Percentiles rank a stretch among this genome's conserved stretches.
Evolutionary conservation across 2,797 vertebrate species (phyloP).

Genomic region (Amblyraja radiata): DNA sequence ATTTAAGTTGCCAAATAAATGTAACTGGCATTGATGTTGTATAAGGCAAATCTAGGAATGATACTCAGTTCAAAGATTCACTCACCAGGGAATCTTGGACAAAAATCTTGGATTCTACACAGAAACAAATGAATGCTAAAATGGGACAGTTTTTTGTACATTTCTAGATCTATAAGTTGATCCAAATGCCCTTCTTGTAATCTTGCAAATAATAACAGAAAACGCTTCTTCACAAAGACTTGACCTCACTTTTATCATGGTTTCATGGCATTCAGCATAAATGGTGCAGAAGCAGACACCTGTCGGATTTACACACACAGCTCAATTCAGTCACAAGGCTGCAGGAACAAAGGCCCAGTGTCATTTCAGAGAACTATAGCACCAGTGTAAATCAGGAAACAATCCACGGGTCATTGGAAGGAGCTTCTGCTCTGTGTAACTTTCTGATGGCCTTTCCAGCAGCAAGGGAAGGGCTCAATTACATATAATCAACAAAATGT

Average conservation of each 20-base stretch:
- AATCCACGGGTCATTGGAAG: background rate
- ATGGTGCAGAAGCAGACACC: background rate
- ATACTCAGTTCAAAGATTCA: background rate
- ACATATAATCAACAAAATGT: background rate
- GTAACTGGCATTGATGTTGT: background rate
- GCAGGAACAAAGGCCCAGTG: background rate
- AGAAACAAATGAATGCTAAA: background rate
- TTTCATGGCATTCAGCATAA: background rate
- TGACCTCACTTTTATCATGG: background rate
- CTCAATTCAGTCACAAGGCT: background rate
- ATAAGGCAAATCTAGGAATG: background rate
- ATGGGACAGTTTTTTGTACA: background rate
- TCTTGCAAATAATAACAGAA: background rate
- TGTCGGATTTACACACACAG: background rate
- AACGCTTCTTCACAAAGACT: background rate
- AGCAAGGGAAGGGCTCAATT: background rate
- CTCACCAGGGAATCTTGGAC: background rate
- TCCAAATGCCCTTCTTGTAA: background rate
- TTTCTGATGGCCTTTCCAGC: background rate
- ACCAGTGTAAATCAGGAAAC: background rate
- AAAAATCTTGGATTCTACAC: background rate
- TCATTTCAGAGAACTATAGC: background rate
- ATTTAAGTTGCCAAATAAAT: background rate
- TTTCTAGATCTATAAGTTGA: background rate
- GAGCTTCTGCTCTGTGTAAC: background rate